A percentile compares a stretch with the other conserved stretches of the same genome.
These are phyloP conservation scores for Oxyscelio sp. DNA, from an alignment of 2,888 invertebrate genomes.

Conservation along the genomic window DNA sequence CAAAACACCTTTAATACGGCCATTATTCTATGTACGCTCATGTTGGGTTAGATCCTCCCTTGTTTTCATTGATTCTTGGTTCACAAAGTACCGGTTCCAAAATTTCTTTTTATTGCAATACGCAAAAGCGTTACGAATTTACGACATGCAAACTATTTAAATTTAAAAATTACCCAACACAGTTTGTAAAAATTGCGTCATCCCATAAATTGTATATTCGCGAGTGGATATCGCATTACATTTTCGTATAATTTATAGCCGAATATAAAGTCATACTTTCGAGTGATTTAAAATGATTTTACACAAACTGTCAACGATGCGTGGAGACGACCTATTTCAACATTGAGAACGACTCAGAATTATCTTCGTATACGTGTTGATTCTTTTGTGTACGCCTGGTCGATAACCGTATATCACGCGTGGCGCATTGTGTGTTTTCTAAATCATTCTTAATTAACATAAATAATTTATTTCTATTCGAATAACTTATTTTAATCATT, in stretches of 20 bases:
- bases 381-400: conserved; percentile 18
- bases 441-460: conserved; percentile 33
- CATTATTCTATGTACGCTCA: conserved; percentile 77
- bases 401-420: conserved; percentile 23
- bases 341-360: conserved; percentile 10
- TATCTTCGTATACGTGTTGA: conserved; percentile 15
- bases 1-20: conserved; percentile 67
- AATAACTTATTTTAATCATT: conserved; percentile 38
- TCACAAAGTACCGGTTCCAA: conserved; percentile 76
- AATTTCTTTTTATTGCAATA: conserved; percentile 52
- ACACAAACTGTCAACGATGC: neutral
- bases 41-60: conserved; percentile 57
- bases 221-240: neutral
- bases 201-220: neutral
- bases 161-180: conserved; percentile 43
- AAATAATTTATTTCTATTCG: conserved; percentile 33
- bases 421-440: neutral
- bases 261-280: neutral
- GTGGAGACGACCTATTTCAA: conserved; percentile 52
- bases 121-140: conserved; percentile 53
- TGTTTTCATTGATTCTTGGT: conserved; percentile 77
- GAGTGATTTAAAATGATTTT: conserved; percentile 8
- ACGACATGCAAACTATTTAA: conserved; percentile 69
- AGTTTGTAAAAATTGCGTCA: neutral
- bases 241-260: neutral